Evolutionary conservation across 2,797 vertebrate species (phyloP).

Genomic region (Malurus splendens): DNA sequence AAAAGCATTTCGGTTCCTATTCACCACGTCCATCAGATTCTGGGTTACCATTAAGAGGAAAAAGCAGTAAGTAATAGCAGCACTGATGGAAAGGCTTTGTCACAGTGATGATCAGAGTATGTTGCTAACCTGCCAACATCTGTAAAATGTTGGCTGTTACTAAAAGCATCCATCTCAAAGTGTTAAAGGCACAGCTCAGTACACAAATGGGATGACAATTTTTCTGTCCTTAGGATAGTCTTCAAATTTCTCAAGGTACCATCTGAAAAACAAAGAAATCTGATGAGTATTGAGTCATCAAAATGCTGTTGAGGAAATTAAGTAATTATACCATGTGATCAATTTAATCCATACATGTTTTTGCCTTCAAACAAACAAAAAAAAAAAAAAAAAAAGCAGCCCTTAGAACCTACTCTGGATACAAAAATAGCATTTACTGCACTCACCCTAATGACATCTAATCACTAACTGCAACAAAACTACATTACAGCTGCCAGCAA

Average conservation of each 20-base stretch:
- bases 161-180: background rate
- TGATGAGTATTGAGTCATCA: background rate
- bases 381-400: background rate
- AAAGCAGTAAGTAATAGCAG: background rate
- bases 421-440: background rate
- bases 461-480: background rate
- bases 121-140: background rate
- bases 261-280: constrained; percentile 74
- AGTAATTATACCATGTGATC: background rate
- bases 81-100: background rate
- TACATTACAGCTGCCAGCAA: background rate
- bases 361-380: background rate
- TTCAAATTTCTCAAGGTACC: constrained; percentile 92
- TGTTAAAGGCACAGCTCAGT: constrained; percentile 62
- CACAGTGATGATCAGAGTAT: background rate
- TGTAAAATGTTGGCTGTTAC: background rate
- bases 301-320: background rate
- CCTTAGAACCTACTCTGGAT: background rate
- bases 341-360: background rate
- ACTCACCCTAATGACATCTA: background rate
- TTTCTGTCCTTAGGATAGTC: constrained; percentile 89
- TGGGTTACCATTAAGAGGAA: background rate
- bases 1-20: background rate
- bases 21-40: background rate
- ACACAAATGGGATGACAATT: constrained; percentile 85